Percentiles rank a stretch among this genome's conserved stretches.
phyloP scores from a whole-genome alignment of 2,888 invertebrate genomes.

The Biston betularia region DNA sequence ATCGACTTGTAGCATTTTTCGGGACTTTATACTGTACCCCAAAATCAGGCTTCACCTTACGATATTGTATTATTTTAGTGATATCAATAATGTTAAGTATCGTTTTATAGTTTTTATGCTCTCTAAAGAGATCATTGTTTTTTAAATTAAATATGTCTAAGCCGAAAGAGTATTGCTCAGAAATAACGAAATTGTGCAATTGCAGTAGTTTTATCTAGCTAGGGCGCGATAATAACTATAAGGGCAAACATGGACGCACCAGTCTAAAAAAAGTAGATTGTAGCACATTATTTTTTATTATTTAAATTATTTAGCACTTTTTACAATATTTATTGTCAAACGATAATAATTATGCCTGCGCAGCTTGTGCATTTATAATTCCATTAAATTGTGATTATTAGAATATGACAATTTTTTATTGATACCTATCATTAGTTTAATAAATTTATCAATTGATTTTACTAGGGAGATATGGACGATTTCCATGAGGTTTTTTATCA shows the following conservation, averaged over 20 bases:
- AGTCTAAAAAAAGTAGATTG: conserved; percentile 73
- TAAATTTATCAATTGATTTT: too few relatives aligned
- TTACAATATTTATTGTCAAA: conserved; percentile 78
- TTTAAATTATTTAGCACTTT: conserved; percentile 78
- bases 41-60: conserved; percentile 33
- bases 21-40: conserved; percentile 39
- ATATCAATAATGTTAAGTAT: conserved; percentile 29
- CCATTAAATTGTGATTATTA: conserved; percentile 84
- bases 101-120: conserved; percentile 47
- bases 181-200: conserved; percentile 51
- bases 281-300: conserved; percentile 65
- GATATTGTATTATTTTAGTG: conserved; percentile 35
- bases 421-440: not conserved
- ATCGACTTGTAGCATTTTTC: conserved; percentile 66
- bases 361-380: conserved; percentile 84
- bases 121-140: conserved; percentile 52
- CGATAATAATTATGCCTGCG: conserved; percentile 75
- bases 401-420: conserved; percentile 57
- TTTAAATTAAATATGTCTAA: conserved; percentile 42
- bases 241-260: conserved; percentile 74
- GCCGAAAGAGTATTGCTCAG: conserved; percentile 50
- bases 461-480: too few relatives aligned
- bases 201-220: conserved; percentile 50
- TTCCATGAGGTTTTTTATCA: too few relatives aligned
- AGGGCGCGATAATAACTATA: conserved; percentile 38